A percentile compares a stretch with the other conserved stretches of the same genome.
Conservation (phyloP, 2,797 vertebrate genomes). For the Ibycter americanus region DNA sequence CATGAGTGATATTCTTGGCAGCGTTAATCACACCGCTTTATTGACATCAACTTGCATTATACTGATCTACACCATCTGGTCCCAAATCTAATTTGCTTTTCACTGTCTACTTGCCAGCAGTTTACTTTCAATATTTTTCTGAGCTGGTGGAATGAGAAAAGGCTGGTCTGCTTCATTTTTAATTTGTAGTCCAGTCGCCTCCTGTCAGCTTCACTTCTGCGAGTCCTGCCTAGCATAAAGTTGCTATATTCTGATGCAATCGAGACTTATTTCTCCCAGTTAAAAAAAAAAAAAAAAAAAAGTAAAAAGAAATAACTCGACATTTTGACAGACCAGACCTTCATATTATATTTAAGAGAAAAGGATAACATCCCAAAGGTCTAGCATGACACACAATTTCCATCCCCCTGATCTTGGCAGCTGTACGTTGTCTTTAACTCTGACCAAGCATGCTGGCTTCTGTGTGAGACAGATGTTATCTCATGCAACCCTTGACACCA, state of each 20-base stretch:
- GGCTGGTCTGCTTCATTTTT: slow-evolving; percentile 59
- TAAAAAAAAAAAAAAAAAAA: neutral
- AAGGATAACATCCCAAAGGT: neutral
- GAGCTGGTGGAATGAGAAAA: slow-evolving; percentile 54
- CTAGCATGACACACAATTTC: neutral
- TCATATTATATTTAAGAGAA: neutral
- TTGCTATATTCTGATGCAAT: neutral
- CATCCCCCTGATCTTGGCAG: accelerated
- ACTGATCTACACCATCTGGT: slow-evolving; percentile 67
- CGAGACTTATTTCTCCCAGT: neutral
- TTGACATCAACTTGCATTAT: slow-evolving; percentile 64
- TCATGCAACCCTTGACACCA: neutral
- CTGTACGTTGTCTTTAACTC: neutral
- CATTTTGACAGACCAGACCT: neutral
- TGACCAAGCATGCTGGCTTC: neutral
- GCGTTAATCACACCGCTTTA: slow-evolving; percentile 47
- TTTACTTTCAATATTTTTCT: slow-evolving; percentile 56
- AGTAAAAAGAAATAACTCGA: neutral
- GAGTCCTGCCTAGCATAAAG: neutral
- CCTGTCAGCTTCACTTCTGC: slow-evolving; percentile 45
- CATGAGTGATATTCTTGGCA: slow-evolving; percentile 52
- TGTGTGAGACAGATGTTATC: neutral
- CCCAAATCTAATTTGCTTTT: slow-evolving; percentile 64
- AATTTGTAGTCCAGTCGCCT: slow-evolving; percentile 27
- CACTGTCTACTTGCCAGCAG: slow-evolving; percentile 50